Base-by-base conservation (phyloP, 2,113 vertebrate genomes). In the Psittacula cyanocephala region DNA sequence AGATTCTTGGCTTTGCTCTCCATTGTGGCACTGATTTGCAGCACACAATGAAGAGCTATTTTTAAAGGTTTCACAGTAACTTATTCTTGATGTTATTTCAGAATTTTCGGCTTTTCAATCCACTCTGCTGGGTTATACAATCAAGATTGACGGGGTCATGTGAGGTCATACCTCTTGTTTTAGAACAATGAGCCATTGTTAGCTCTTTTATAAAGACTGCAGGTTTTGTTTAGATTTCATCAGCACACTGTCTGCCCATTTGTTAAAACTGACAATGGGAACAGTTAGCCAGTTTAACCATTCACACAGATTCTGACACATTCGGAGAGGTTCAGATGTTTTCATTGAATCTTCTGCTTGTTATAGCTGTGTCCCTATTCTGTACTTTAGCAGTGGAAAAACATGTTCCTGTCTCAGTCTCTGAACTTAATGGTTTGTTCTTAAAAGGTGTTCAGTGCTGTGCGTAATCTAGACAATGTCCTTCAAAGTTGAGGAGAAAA, bases 181-280 rank as follows among this genome's bases (percentile, higher is more conserved):
- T 75, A 62, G 92, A 96, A 98, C 97, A 98, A 97, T 98, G 93
- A 91, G 43, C 96, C 97, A 86, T 98, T 97, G 94, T 95, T 96
- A 89, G 87, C 33, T 68, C 75, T 89, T 46, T 71, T 53, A 76
- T 46, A 96, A 86, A 96, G 94, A 87, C 81, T 89, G 53, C 78
- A 92, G 96, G 90, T 97, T 98, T 95, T 98, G 57, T 97, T 98
- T 97, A 94, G 94, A 94, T 96, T 97, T 96, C 88, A 97, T 95
- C 94, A 96, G 88, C 50, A 75, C 91, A 63, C 86, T 97, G 96
- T 88, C 96, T 96, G 86, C 86, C 76, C 93, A 13, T 97, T 97
- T 93, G 88, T 97, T 79, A 76, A 69, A 89, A 83, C 78, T 91
- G 93, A 97, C 97, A 97, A 96, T 96, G 86, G 94, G 74, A 94